Evolutionary conservation across 2,888 invertebrate genomes (phyloP).

Genomic region (Pterostichus niger): DNA sequence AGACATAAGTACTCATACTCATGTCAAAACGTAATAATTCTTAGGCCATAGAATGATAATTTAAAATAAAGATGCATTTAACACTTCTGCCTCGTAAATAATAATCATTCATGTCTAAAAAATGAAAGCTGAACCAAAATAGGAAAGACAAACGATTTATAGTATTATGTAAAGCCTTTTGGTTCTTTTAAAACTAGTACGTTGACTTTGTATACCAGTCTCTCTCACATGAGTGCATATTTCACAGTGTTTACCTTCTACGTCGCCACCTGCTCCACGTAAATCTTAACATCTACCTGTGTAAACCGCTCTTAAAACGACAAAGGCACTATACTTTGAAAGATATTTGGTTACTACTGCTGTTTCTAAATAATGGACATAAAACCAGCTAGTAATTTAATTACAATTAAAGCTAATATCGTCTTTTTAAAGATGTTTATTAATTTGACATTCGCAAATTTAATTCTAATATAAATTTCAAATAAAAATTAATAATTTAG

Average conservation of each 20-base stretch:
- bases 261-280: slow-evolving; percentile 57
- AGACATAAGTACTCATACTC: neutral
- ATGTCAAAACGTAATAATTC: slow-evolving; percentile 23
- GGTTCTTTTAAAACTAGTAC: slow-evolving; percentile 39
- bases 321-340: neutral
- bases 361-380: too few relatives aligned
- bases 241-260: slow-evolving; percentile 61
- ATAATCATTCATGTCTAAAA: slow-evolving; percentile 25
- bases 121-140: slow-evolving; percentile 30
- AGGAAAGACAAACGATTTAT: slow-evolving; percentile 26
- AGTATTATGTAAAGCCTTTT: slow-evolving; percentile 45
- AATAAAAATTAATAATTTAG: too few relatives aligned
- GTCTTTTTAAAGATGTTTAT: too few relatives aligned
- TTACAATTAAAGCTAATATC: too few relatives aligned
- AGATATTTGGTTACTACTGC: slow-evolving; percentile 3
- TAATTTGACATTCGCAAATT: too few relatives aligned
- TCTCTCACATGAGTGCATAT: slow-evolving; percentile 47
- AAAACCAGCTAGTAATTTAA: too few relatives aligned
- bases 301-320: slow-evolving; percentile 34
- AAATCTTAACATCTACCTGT: slow-evolving; percentile 52
- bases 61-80: slow-evolving; percentile 32
- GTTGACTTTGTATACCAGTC: slow-evolving; percentile 7
- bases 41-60: slow-evolving; percentile 1
- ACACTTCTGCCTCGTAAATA: slow-evolving; percentile 31
- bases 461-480: too few relatives aligned